These are phyloP conservation scores for Triplophysa yarkandensis DNA, from an alignment of 2,797 vertebrate species.

Conservation along the genomic window DNA sequence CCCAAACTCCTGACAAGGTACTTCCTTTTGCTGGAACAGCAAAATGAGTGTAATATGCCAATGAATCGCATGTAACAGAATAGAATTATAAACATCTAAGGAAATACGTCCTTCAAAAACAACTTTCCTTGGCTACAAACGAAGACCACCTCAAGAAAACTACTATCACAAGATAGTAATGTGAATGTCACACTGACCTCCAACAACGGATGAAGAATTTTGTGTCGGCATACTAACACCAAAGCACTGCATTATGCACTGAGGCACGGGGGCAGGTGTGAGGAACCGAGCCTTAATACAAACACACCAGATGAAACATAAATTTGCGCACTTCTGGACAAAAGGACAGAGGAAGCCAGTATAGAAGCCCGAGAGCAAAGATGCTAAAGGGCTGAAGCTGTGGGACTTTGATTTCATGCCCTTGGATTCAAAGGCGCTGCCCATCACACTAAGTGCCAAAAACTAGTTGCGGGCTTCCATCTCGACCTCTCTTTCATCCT, in stretches of 20 bases:
- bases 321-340: slow-evolving; percentile 40
- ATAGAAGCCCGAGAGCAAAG: slow-evolving; percentile 44
- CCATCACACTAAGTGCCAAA: slow-evolving; percentile 45
- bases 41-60: not conserved
- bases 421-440: slow-evolving; percentile 49
- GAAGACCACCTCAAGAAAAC: slow-evolving; percentile 3
- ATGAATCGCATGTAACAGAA: not conserved
- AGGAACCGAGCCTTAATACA: slow-evolving; percentile 49
- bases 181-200: slow-evolving; percentile 70
- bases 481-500: slow-evolving; percentile 25
- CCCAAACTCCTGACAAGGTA: slow-evolving; percentile 35
- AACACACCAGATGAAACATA: slow-evolving; percentile 56
- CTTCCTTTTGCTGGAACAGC: slow-evolving; percentile 29
- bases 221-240: slow-evolving; percentile 56
- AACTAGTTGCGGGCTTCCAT: slow-evolving; percentile 29
- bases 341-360: slow-evolving; percentile 52
- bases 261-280: slow-evolving; percentile 56
- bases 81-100: too few relatives aligned
- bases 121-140: not conserved
- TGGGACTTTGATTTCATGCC: slow-evolving; percentile 55
- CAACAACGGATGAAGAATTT: slow-evolving; percentile 66
- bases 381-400: slow-evolving; percentile 44
- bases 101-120: not conserved
- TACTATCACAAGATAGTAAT: slow-evolving; percentile 47
- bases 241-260: slow-evolving; percentile 46